Percentiles rank a stretch among this genome's conserved stretches.
These are phyloP conservation scores for Xestobium rufovillosum DNA, from an alignment of 2,888 invertebrate genomes.

Conservation along the genomic window DNA sequence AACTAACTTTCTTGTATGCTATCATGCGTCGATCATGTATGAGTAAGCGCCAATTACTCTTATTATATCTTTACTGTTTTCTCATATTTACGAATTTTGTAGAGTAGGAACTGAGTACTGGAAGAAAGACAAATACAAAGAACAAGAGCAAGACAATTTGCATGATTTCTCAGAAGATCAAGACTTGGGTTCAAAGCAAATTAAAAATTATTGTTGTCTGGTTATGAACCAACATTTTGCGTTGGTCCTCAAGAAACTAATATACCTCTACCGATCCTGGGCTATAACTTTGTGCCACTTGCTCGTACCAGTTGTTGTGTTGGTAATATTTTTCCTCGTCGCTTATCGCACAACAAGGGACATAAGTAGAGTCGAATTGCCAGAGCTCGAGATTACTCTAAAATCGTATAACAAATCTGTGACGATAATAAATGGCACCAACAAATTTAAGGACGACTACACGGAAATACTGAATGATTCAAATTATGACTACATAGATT, in stretches of 20 bases:
- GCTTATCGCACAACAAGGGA: constrained; percentile 54
- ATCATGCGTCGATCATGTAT: too few species aligned
- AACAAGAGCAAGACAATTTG: constrained; percentile 22
- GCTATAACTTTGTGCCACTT: too few species aligned
- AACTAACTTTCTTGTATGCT: too few species aligned
- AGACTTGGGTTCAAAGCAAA: too few species aligned
- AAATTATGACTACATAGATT: constrained; percentile 10
- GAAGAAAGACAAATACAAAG: too few species aligned
- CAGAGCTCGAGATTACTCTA: constrained; percentile 49
- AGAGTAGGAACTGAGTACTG: too few species aligned
- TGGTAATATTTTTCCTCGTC: constrained; percentile 55
- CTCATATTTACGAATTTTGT: too few species aligned
- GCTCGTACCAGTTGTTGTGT: constrained; percentile 60
- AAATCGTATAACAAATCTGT: constrained; percentile 41
- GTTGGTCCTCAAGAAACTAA: constrained; percentile 39
- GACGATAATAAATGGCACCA: constrained; percentile 31
- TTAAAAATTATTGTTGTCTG: constrained; percentile 28
- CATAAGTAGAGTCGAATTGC: constrained; percentile 46
- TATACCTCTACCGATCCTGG: constrained; percentile 56
- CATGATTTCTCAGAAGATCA: too few species aligned
- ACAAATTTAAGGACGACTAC: not conserved
- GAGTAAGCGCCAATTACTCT: too few species aligned
- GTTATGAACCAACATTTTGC: constrained; percentile 38
- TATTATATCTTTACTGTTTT: too few species aligned
- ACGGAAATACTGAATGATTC: not conserved